Conservation (phyloP, 2,888 invertebrate species). For the Rotaria magnacalcarata region DNA sequence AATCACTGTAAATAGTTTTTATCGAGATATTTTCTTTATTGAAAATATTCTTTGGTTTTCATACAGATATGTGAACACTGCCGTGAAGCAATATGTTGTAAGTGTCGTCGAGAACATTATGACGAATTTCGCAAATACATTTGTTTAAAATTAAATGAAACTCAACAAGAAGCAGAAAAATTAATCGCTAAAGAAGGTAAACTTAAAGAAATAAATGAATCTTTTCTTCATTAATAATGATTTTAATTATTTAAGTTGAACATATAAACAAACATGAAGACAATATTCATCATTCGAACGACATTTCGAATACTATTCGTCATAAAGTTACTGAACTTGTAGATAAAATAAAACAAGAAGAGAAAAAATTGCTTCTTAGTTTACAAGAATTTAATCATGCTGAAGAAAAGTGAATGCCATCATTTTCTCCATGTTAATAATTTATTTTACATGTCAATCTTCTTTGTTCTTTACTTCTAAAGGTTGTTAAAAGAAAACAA, state of each 20-base stretch:
- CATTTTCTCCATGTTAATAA: no score
- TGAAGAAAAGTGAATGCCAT: conserved; percentile 15
- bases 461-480: not conserved
- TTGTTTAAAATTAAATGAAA: conserved; percentile 35
- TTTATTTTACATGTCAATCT: no score
- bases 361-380: conserved; percentile 39
- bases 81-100: conserved; percentile 43
- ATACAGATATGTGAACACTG: conserved; percentile 43
- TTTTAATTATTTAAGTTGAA: conserved; percentile 36
- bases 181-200: conserved; percentile 44
- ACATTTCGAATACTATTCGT: conserved; percentile 36
- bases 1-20: conserved; percentile 15
- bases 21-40: not conserved
- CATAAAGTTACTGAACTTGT: conserved; percentile 40
- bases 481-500: conserved; percentile 37
- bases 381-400: conserved; percentile 38
- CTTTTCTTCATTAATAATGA: no score
- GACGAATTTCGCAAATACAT: conserved; percentile 42
- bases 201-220: no score
- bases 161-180: conserved; percentile 44
- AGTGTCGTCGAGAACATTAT: conserved; percentile 43
- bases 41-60: not conserved
- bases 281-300: conserved; percentile 39
- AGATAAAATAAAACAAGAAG: conserved; percentile 42
- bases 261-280: conserved; percentile 40